These are phyloP conservation scores for Hydropsyche betteni DNA, from an alignment of 2,888 invertebrate species.

Conservation along the genomic window DNA sequence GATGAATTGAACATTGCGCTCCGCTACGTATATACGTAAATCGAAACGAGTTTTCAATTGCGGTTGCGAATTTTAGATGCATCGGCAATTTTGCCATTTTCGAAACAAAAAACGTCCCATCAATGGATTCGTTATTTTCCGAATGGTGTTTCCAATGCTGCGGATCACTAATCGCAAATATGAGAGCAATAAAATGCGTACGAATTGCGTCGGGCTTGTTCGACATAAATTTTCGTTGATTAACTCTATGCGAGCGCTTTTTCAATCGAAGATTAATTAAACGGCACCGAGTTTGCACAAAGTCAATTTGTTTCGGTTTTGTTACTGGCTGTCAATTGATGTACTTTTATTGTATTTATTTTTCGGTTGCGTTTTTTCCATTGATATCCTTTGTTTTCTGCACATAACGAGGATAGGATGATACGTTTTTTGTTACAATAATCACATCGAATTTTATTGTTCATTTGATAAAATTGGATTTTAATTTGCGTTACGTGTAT, in stretches of 20 bases:
- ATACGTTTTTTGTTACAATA: too few relatives aligned
- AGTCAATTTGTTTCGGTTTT: constrained; percentile 17
- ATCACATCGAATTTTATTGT: too few relatives aligned
- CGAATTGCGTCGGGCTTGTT: not conserved
- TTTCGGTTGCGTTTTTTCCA: too few relatives aligned
- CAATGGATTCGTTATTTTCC: constrained; percentile 1
- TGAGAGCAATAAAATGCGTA: constrained; percentile 2
- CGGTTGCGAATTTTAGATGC: not conserved
- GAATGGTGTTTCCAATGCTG: not conserved
- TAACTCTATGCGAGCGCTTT: not conserved
- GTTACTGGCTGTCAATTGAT: not conserved
- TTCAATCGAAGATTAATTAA: constrained; percentile 21
- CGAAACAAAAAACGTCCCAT: too few relatives aligned
- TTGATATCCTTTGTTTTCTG: too few relatives aligned
- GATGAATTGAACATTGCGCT: too few relatives aligned
- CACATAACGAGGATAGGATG: too few relatives aligned
- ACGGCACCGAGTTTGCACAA: not conserved
- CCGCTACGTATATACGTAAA: not conserved
- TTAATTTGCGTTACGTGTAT: too few relatives aligned
- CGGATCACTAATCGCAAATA: constrained; percentile 15
- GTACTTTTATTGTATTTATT: too few relatives aligned
- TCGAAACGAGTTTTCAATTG: not conserved
- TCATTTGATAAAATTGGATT: too few relatives aligned
- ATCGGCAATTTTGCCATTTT: not conserved
- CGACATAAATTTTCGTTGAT: constrained; percentile 19